Base-by-base conservation (phyloP, 2,113 vertebrate genomes). In the Clupea harengus region DNA sequence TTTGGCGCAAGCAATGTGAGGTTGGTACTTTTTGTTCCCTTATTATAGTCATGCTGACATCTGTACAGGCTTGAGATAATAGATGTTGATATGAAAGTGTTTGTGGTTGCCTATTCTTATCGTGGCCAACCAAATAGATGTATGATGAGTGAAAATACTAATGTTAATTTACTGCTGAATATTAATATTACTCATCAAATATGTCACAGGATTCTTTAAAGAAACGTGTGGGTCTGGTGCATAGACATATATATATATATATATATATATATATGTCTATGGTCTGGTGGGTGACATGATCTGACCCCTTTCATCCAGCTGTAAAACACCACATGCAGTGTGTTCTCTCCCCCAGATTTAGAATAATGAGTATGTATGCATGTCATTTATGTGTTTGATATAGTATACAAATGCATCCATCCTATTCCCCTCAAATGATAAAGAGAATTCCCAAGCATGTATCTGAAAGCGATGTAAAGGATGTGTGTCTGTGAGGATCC, bases 1-100 rank as follows among this genome's bases (percentile, higher is more conserved):
- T 99, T 94, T 99, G 98, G 98, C 95, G 97, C 94, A 99, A 99
- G 94, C 97, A 99, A 93, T 99, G 98, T 92, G 97, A 99, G 98
- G 98, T 99, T 96, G 96, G 98, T 98, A 95, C 85, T 94, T 93
- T 94, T 95, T 93, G 92, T 95, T 94, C 91, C 94, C 94, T 90
- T 90, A 92, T 90, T 90, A 92, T 95, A 93, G 89, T 95, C 94
- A 94, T 91, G 92, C 94, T 93, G 95, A 92, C 95, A 92, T 93
- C 92, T 90, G 95, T 95, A 81, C 57, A 82, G 83, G 89, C 87
- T 84, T 90, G 67, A 83, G 57, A 54, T 47, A 25, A 45, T 57
- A 86, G 54, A 60, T 88, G 85, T 85, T 89, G 75, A 87, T 86
- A 83, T 85, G 83, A 57, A 75, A 28, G 17, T 86, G 85, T 83